Evolutionary conservation across 2,888 invertebrate genomes (phyloP), one percentile per base, ranked within the genome.

Genomic region (Aleiodes leptofemur): DNA sequence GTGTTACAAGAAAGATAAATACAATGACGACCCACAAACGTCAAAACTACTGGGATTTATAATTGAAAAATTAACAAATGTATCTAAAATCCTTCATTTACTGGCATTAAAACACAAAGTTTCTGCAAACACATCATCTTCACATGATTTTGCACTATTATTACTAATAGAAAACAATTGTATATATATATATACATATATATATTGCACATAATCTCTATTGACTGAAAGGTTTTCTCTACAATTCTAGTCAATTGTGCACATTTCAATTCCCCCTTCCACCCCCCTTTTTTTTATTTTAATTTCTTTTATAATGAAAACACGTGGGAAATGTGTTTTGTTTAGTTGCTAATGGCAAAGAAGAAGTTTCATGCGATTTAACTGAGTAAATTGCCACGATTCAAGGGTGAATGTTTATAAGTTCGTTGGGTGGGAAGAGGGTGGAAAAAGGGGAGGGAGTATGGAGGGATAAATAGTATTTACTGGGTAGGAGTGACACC

Each of bases 401-500:
- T 31, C 57, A 23, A 71, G 55, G 72, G 69, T 72, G 74, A 31
- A 50, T 78, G 76, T 79, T 74, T 79, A 79, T 55, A 66, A 23
- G 59, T 48, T 61, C 34, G 34, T 4, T 34, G 34, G 14, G 43
- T 53, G 72, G 53, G 56, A 38, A 2, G 23, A 23, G 23, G 23
- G 23, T 1, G 23, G 23, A 2, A n/a, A n/a, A n/a, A n/a, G 23
- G 23, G 23, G 23, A 23, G 2, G 23, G 55, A n/a, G 53, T n/a
- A 43, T 38, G 61, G 5, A 34, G 68, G 51, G 77, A 77, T 72
- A 80, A 79, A 80, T 79, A 76, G 77, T 73, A 73, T 55, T 56
- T 75, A 69, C 68, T 73, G 51, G 51, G 72, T 69, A 56, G 50
- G 73, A 74, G 74, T 77, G 80, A 79, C 80, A 81, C 80, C 78